phyloP scores from a whole-genome alignment of 2,113 vertebrate genomes.

The Sphyrna mokarran region DNA sequence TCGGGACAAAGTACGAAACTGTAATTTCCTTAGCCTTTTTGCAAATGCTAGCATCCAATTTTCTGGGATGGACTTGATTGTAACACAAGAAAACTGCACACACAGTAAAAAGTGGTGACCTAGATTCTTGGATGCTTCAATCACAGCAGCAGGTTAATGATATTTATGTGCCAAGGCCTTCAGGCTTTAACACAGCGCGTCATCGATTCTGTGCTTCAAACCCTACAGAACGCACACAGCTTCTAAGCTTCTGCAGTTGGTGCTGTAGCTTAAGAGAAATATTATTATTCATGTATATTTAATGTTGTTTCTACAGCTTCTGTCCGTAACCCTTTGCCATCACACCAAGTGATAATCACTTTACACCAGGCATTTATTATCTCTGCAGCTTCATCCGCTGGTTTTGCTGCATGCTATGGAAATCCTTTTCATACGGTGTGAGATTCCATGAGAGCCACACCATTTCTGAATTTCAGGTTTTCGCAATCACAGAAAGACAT shows the following conservation, averaged over 20 bases:
- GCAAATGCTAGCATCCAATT: background rate
- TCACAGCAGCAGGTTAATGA: background rate
- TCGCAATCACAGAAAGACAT: background rate
- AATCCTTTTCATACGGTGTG: background rate
- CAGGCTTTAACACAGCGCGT: background rate
- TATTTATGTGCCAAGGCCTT: background rate
- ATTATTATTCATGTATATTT: background rate
- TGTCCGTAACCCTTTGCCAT: background rate
- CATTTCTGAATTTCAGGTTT: background rate
- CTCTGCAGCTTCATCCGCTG: background rate
- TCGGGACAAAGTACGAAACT: background rate
- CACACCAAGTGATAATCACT: background rate
- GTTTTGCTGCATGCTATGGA: background rate
- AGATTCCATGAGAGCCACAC: background rate
- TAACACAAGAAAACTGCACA: background rate
- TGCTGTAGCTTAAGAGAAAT: constrained; percentile 9
- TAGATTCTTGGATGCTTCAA: background rate
- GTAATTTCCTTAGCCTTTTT: background rate
- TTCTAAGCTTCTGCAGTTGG: background rate
- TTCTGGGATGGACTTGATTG: background rate
- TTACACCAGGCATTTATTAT: background rate
- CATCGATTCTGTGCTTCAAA: background rate
- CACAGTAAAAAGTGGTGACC: background rate
- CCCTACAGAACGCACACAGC: background rate
- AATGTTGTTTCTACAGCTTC: background rate